Evolutionary conservation across 2,113 vertebrate genomes (phyloP), one percentile per base, ranked within the genome.

Genomic region (Alouatta palliata): DNA sequence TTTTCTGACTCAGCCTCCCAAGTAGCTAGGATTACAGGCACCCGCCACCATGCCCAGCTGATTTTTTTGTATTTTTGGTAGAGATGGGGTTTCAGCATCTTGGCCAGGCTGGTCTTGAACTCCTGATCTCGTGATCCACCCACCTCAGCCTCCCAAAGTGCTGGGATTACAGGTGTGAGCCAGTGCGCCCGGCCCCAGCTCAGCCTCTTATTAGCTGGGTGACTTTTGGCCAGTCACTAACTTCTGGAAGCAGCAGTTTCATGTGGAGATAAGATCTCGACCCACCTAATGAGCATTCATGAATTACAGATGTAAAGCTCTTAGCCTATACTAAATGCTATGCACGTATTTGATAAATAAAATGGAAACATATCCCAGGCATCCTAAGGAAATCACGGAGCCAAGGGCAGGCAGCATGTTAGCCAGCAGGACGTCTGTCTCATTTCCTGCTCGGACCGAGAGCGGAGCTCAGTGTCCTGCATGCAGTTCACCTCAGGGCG

Each of bases 391-490:
- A 25, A 66, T 19, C 21, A 70, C 4, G 58, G 61, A 73, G 23
- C 37, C 45, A 30, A 45, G 49, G 12, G 45, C 0, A 25, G 40
- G 45, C 27, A 6, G 8, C 21, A n/a, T 3, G 45, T n/a, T 30
- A 49, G 32, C 35, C 52, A 30, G 71, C 45, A 3, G 43, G 21
- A 30, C 32, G 5, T 27, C 40, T 20, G 66, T 23, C 71, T 23
- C 23, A 21, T 13, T 32, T 70, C 17, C 52, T 61, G 68, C 56
- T 76, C 21, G 0, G 1, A 4, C 12, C 0, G 47, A 47, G 61
- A 27, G 25, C 5, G 37, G 81, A 27, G 11, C 64, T 35, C 25
- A 5, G 32, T 0, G 19, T 37, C 52, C 0, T 0, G 0, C 43
- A 30, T 17, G 25, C 10, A 19, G 25, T 12, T 21, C 13, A 49